Conservation (phyloP, 1,140 invertebrate species). For the Cheumatopsyche charites region DNA sequence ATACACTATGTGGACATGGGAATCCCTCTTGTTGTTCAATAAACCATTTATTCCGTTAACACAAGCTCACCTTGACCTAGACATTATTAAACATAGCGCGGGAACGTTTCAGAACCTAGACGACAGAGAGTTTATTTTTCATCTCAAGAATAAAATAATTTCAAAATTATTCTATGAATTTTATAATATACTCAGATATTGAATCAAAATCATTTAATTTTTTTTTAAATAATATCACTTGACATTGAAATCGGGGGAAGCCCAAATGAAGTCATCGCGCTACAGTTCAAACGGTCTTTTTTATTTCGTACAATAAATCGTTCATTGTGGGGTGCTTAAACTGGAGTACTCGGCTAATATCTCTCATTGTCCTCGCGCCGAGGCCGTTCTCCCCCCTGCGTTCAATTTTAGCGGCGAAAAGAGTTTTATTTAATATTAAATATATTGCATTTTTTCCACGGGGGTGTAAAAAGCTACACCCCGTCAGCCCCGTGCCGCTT, state of each 20-base stretch:
- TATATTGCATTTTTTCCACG: conserved; percentile 48
- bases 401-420: conserved; percentile 23
- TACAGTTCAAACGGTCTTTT: not conserved
- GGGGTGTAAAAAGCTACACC: conserved; percentile 39
- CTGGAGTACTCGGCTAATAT: conserved; percentile 34
- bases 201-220: too few relatives aligned
- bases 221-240: too few relatives aligned
- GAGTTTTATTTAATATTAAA: conserved; percentile 47
- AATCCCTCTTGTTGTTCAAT: conserved; percentile 33
- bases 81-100: conserved; percentile 6
- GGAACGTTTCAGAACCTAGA: too few relatives aligned
- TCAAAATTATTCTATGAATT: too few relatives aligned
- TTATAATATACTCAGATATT: too few relatives aligned
- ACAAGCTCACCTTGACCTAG: conserved; percentile 30
- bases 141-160: too few relatives aligned
- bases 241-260: too few relatives aligned
- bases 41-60: conserved; percentile 34
- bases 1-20: conserved; percentile 24
- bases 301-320: conserved; percentile 31
- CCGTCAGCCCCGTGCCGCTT: too few relatives aligned
- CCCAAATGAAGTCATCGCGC: not conserved
- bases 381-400: not conserved
- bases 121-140: too few relatives aligned
- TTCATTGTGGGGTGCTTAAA: conserved; percentile 30
- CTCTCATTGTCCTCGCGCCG: conserved; percentile 25